Percentiles rank a stretch among this genome's conserved stretches.
Evolutionary conservation across 2,888 invertebrate species (phyloP).

Genomic region (Cynaeus angustus): DNA sequence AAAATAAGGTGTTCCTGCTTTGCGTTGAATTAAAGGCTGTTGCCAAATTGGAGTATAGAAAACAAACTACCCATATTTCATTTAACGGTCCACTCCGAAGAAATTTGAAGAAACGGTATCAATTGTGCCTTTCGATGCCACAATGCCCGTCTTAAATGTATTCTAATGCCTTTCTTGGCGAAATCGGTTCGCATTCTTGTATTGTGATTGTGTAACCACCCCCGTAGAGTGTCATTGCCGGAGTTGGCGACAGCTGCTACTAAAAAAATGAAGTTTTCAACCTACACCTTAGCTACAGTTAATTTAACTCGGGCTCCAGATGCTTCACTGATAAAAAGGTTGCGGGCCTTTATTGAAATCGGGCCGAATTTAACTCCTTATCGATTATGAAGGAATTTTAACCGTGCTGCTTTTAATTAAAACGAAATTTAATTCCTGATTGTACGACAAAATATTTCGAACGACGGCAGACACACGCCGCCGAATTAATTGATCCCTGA

Average conservation of each 20-base stretch:
- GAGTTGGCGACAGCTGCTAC: conserved; percentile 68
- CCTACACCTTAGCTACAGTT: conserved; percentile 72
- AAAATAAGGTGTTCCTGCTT: background rate
- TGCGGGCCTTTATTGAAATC: conserved; percentile 58
- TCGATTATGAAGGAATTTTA: conserved; percentile 44
- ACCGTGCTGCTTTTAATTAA: conserved; percentile 43
- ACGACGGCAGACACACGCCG: conserved; percentile 27
- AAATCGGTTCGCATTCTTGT: conserved; percentile 67
- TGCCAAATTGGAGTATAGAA: conserved; percentile 58
- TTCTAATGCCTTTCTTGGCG: conserved; percentile 68
- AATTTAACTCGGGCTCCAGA: conserved; percentile 70
- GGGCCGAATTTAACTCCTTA: conserved; percentile 46
- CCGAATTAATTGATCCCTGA: conserved; percentile 12
- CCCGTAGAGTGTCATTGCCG: conserved; percentile 70
- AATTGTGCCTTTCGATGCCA: conserved; percentile 57
- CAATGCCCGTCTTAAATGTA: conserved; percentile 67
- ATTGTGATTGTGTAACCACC: conserved; percentile 73
- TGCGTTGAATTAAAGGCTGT: conserved; percentile 54
- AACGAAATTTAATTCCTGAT: conserved; percentile 28
- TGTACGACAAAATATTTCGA: conserved; percentile 37
- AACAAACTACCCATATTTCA: conserved; percentile 62
- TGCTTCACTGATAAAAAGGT: conserved; percentile 59
- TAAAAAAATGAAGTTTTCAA: conserved; percentile 72
- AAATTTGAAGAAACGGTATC: conserved; percentile 61
- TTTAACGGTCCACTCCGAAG: conserved; percentile 59